Evolutionary conservation across 1,140 invertebrate species (phyloP), one percentile per base, ranked within the genome.

Genomic region (Dinothrombium tinctorium): DNA sequence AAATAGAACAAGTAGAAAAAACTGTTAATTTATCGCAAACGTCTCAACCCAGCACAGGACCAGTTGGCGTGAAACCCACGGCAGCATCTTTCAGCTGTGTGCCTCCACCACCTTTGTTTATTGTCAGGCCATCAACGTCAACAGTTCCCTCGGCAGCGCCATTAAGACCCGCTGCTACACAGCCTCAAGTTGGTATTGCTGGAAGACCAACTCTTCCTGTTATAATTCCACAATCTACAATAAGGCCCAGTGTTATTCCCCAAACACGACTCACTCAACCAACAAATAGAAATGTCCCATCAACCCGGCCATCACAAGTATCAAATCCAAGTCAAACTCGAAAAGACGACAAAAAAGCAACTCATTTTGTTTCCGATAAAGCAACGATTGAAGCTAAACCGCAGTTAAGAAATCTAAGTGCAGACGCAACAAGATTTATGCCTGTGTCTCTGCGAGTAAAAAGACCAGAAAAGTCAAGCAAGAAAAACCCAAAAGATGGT

Each of bases 401-500:
- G 2, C 83, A 92, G 62, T 89, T 95, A 41, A 69, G 65, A 52
- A 92, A 89, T 64, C 63, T 90, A 7, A 83, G 79, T 45, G 84
- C 83, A 0, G 89, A 95, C 60, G 78, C 94, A 1, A 95, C 87
- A 0, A 63, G 84, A 48, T 95, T 96, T 59, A 74, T 89, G 26
- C 89, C 89, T 2, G 86, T 81, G 0, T 74, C 84, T 3, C 62
- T 95, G 11, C 68, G 86, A 45, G 73, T 89, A 0, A 92, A 89
- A 56, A 64, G 83, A 42, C 76, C 81, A 43, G 78, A 55, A 29
- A 57, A 58, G 42, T 40, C 48, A 50, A 62, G 22, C 54, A 55
- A 43, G 54, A 41, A 32, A 14, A 45, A 45, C 28, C 12, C 25
- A 37, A 20, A 14, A 12, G 2, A 17, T 12, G 37, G 25, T 28